Conservation (phyloP, 92 coral and sea anemone genomes). For the Phenganax marumi region DNA sequence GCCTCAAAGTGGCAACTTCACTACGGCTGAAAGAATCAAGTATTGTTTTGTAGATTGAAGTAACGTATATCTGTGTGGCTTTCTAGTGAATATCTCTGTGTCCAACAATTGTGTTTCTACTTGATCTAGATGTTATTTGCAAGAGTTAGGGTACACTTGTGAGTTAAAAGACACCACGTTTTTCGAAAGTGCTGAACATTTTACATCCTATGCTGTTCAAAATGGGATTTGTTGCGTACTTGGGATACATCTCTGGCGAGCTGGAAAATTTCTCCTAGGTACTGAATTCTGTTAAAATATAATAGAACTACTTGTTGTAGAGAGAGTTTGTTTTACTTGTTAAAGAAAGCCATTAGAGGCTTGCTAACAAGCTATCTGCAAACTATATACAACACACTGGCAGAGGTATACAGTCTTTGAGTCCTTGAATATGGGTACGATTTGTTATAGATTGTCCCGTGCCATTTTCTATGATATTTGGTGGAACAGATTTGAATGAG, state of each 20-base stretch:
- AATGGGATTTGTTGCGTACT: slow-evolving; percentile 63
- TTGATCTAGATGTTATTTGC: slow-evolving; percentile 60
- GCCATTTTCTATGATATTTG: slow-evolving; percentile 85
- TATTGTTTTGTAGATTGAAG: slow-evolving; percentile 7
- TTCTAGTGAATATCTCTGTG: background rate
- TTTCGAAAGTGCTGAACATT: slow-evolving; percentile 47
- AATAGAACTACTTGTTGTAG: no score
- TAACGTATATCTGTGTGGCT: background rate
- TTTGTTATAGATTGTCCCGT: slow-evolving; percentile 54
- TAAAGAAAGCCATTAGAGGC: no score
- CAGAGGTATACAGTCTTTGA: no score
- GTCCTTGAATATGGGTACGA: background rate
- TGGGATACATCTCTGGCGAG: slow-evolving; percentile 93
- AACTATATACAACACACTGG: no score
- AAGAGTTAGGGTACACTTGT: slow-evolving; percentile 65
- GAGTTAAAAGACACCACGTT: slow-evolving; percentile 59
- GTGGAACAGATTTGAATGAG: slow-evolving; percentile 92
- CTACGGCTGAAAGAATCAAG: slow-evolving; percentile 79
- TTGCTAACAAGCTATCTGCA: no score
- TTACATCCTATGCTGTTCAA: slow-evolving; percentile 49
- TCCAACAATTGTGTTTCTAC: background rate
- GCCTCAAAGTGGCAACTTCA: slow-evolving; percentile 76
- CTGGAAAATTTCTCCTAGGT: slow-evolving; percentile 83
- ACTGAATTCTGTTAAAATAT: background rate
- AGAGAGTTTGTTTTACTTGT: no score